Base-by-base conservation (phyloP, 2,113 vertebrate genomes). In the Tachysurus fulvidraco region DNA sequence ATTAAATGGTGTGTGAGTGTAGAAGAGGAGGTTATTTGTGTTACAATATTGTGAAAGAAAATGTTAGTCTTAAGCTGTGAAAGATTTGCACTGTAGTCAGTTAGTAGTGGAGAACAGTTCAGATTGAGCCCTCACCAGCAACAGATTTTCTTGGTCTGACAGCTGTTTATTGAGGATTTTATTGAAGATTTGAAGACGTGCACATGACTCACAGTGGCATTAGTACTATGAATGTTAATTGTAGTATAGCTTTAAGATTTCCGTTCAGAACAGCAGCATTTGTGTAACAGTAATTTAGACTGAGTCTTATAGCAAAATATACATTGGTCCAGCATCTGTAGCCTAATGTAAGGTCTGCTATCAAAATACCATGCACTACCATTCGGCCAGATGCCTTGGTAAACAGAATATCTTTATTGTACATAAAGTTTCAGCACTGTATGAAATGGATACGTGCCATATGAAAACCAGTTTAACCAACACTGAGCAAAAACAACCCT, bases 391-490 rank as follows among this genome's bases (percentile, higher is more conserved):
- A 60, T 50, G 25, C 54, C 52, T 73, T 46, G n/a, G 54, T 69
- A 67, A 59, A 84, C 46, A 69, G 74, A 5, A 79, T 28, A 71
- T 50, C 17, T 83, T 80, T 57, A 84, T 41, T 36, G 44, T 54
- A 77, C 69, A 77, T 64, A 44, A 65, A 71, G 62, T 60, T 77
- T 55, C 16, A 80, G 12, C 83, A 69, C 41, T 84, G 74, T 84
- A 50, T 76, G 30, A 64, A 76, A 67, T 60, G 82, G 59, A 59
- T 83, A 79, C 3, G 14, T 60, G 65, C 81, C 69, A 55, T 30
- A 77, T 46, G 86, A 84, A 87, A 83, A 79, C 46, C 30, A 54
- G 79, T 83, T 77, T 30, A 74, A 25, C 44, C 50, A 69, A 78
- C 54, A 50, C 36, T 81, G 2, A 59, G 36, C 41, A 28, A 81